Conservation (phyloP, 2,888 invertebrate genomes). For the Dichetophora obliterata region DNA sequence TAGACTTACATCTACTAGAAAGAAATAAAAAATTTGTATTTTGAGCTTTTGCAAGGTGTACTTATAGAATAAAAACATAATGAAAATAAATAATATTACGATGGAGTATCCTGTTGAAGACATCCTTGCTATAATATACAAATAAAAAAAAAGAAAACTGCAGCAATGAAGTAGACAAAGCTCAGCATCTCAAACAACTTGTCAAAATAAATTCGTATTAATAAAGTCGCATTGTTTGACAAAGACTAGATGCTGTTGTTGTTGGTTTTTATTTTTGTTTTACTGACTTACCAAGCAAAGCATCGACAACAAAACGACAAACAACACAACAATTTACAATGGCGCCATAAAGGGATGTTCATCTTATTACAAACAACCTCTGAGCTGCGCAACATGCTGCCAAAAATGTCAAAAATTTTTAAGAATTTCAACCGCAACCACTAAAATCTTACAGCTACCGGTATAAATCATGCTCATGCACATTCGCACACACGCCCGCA, state of each 20-base stretch:
- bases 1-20: too few species aligned
- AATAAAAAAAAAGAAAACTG: constrained; percentile 34
- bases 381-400: constrained; percentile 41
- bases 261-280: constrained; percentile 7
- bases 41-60: too few species aligned
- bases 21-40: too few species aligned
- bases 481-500: background rate
- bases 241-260: constrained; percentile 10
- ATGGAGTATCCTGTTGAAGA: too few species aligned
- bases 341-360: constrained; percentile 43
- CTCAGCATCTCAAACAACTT: background rate
- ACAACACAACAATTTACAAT: constrained; percentile 36
- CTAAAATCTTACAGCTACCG: constrained; percentile 50
- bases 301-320: constrained; percentile 27
- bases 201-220: constrained; percentile 25
- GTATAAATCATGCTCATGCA: constrained; percentile 26
- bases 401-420: constrained; percentile 46
- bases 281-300: background rate
- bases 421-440: constrained; percentile 52
- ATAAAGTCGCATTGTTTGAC: constrained; percentile 26
- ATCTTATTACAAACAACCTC: constrained; percentile 33
- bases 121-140: constrained; percentile 28
- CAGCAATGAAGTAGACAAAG: background rate
- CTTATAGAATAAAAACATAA: too few species aligned
- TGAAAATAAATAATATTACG: too few species aligned